Conservation (phyloP, 2,113 vertebrate genomes). For the Cervus canadensis region DNA sequence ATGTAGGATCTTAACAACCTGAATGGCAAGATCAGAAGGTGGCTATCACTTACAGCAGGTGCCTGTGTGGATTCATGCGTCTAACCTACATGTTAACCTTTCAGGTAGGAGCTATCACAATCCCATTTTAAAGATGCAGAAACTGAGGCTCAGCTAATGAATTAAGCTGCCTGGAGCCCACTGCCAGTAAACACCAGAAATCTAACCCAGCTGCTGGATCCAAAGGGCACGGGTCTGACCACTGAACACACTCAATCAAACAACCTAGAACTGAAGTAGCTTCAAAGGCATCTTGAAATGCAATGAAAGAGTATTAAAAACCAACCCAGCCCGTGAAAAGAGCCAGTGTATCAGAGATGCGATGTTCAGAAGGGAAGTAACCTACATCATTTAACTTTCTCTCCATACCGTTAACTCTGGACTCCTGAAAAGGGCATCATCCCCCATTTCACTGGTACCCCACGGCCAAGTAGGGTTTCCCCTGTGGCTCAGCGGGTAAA, state of each 20-base stretch:
- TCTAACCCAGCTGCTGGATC: not conserved
- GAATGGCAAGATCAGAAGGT: accelerated
- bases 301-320: accelerated
- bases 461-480: accelerated
- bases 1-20: accelerated
- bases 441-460: not conserved
- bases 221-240: accelerated
- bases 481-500: not conserved
- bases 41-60: accelerated
- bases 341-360: accelerated
- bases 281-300: not conserved
- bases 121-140: not conserved
- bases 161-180: not conserved
- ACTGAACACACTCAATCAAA: accelerated
- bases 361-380: not conserved
- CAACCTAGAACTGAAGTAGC: accelerated
- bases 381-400: no score
- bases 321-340: not conserved
- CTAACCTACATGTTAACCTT: accelerated
- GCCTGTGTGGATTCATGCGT: accelerated
- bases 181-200: not conserved
- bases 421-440: not conserved
- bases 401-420: not conserved
- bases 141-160: not conserved
- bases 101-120: not conserved